Evolutionary conservation across 2,113 vertebrate genomes (phyloP).

Genomic region (Lonchura striata): DNA sequence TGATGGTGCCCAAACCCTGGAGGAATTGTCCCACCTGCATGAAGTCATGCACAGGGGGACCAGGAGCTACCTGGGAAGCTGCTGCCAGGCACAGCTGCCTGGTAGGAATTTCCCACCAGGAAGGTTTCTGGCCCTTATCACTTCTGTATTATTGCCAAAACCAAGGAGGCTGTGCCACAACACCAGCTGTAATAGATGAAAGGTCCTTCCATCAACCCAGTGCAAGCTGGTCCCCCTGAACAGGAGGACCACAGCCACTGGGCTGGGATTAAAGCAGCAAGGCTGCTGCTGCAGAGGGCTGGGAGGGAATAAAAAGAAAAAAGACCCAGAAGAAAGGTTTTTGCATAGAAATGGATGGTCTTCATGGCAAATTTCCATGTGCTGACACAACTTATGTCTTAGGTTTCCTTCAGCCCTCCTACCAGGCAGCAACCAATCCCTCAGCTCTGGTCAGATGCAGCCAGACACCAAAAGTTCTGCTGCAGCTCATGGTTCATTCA

Average conservation of each 20-base stretch:
- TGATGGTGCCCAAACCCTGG: neutral
- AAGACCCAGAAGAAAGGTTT: neutral
- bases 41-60: accelerated
- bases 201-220: too few species aligned
- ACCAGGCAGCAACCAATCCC: neutral
- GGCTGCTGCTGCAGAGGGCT: neutral
- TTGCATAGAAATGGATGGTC: neutral
- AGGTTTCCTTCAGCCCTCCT: neutral
- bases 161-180: neutral
- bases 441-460: neutral
- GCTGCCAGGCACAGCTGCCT: neutral
- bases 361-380: neutral
- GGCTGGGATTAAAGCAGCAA: neutral
- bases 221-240: accelerated
- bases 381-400: neutral
- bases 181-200: neutral
- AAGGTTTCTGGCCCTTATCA: neutral
- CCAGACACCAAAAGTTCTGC: accelerated
- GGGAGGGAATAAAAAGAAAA: neutral
- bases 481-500: accelerated
- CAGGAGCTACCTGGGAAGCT: neutral
- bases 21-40: neutral
- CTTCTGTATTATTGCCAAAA: neutral
- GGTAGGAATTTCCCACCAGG: neutral
- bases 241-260: neutral